Conservation (phyloP, 1,140 invertebrate species). For the Lucilia sericata region DNA sequence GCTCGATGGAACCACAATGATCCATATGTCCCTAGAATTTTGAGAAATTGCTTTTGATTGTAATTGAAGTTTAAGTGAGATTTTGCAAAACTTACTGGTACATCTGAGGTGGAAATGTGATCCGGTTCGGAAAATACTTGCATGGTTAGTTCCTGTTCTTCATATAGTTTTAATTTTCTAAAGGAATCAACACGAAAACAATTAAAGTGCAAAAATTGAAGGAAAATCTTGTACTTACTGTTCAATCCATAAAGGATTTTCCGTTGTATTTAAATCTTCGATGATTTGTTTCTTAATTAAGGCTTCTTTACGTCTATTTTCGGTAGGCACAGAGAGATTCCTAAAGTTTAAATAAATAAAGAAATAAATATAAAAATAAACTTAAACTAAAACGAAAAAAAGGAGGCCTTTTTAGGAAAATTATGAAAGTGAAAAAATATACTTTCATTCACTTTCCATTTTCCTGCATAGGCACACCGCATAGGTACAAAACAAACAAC, state of each 20-base stretch:
- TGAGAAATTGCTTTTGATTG: not conserved
- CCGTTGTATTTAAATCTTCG: conserved; percentile 87
- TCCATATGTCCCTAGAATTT: conserved; percentile 55
- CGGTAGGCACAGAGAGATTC: conserved; percentile 72
- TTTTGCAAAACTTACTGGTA: conserved; percentile 58
- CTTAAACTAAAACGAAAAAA: not conserved
- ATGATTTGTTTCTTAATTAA: conserved; percentile 86
- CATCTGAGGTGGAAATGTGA: conserved; percentile 63
- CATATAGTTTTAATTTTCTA: conserved; percentile 88
- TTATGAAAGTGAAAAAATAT: not conserved
- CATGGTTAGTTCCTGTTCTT: conserved; percentile 94
- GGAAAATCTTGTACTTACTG: conserved; percentile 73
- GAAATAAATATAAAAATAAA: not conserved
- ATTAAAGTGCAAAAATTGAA: not conserved
- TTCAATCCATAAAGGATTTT: conserved; percentile 94
- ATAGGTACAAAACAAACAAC: not conserved
- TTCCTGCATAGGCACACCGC: too few relatives aligned
- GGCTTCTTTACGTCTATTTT: conserved; percentile 75
- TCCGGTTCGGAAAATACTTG: conserved; percentile 86
- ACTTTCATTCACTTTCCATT: too few relatives aligned
- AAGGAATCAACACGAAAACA: conserved; percentile 51
- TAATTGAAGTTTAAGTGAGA: too few relatives aligned
- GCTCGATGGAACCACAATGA: conserved; percentile 66
- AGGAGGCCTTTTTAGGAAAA: not conserved
- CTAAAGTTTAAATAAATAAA: conserved; percentile 21